Base-by-base conservation (phyloP, 2,888 invertebrate genomes). In the Keiferia lycopersicella region DNA sequence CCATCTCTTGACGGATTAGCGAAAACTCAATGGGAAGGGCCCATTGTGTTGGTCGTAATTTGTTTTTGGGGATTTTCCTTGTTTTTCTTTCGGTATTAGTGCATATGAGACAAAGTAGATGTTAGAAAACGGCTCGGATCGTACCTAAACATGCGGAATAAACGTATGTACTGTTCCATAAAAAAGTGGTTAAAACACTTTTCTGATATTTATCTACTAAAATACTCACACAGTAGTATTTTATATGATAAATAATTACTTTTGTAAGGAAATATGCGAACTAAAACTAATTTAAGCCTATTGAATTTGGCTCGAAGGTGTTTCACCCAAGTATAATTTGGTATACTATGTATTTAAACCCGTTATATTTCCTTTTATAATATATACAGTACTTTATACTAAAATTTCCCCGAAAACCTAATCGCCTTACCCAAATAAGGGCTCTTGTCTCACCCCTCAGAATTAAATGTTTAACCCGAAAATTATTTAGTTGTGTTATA, bases 1-100 rank as follows among this genome's bases (percentile, higher is more conserved):
- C 85, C 91, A 91, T 87, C 91, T 91, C 81, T 88, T 90, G 90
- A 88, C 90, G 81, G 88, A 90, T 90, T 88, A 87, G 83, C 81
- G 73, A 69, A 81, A 76, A 81, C 78, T 86, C 81, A 89, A 88
- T 87, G 72, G 88, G 87, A 88, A 85, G 30, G 26, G 10, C 10
- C 30, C 56, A 78, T 76, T 69, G 73, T 78, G 75, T 80, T 84
- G 86, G 87, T 87, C 85, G 86, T 64, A 64, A 64, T 64, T 64
- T 64, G 64, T 64, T 64, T 64, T 61, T 64, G 45, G 45, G 64
- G 64, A 20, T 48, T 59, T 63, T 62, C 61, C 26, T 26, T 30
- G 51, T 62, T 62, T 62, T 53, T 18, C 38, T 59, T 59, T 22
- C 7, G 41, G n/a, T 38, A n/a, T 18, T 12, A 38, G 38, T 18